Conservation (phyloP, 2,888 invertebrate species). For the Cosmia trapezina region DNA sequence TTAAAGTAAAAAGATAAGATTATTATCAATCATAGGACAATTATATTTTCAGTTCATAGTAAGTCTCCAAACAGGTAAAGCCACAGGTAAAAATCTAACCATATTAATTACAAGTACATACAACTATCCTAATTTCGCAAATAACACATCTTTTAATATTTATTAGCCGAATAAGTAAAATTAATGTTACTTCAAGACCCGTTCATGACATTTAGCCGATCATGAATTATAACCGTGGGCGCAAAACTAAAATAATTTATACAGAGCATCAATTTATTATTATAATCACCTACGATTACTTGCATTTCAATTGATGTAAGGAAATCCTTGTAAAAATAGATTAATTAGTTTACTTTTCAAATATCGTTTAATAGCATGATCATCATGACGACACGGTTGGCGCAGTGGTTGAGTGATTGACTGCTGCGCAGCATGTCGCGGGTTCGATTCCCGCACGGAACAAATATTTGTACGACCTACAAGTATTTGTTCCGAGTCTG, state of each 20-base stretch:
- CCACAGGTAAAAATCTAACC: not conserved
- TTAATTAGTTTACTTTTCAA: slow-evolving; percentile 18
- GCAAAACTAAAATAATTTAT: slow-evolving; percentile 25
- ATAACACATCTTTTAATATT: slow-evolving; percentile 36
- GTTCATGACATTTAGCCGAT: slow-evolving; percentile 39
- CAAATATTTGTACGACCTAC: too few species aligned
- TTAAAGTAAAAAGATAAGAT: not conserved
- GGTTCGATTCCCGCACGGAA: too few species aligned
- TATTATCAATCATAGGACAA: not conserved
- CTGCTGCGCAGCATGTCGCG: too few species aligned
- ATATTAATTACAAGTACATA: not conserved
- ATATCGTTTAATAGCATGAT: not conserved
- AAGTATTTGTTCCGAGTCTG: too few species aligned
- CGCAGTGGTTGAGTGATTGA: too few species aligned
- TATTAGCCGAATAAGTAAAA: slow-evolving; percentile 30
- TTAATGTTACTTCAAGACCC: slow-evolving; percentile 20
- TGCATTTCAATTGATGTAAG: slow-evolving; percentile 15
- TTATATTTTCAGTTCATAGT: not conserved
- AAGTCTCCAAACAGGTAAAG: not conserved
- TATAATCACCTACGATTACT: slow-evolving; percentile 34
- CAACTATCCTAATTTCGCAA: slow-evolving; percentile 23
- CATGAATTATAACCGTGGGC: slow-evolving; percentile 40
- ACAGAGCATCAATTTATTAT: slow-evolving; percentile 41
- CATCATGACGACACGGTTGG: too few species aligned
- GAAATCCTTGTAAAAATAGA: slow-evolving; percentile 37